phyloP scores from a whole-genome alignment of 2,113 vertebrate species.

The Agelaius tricolor region DNA sequence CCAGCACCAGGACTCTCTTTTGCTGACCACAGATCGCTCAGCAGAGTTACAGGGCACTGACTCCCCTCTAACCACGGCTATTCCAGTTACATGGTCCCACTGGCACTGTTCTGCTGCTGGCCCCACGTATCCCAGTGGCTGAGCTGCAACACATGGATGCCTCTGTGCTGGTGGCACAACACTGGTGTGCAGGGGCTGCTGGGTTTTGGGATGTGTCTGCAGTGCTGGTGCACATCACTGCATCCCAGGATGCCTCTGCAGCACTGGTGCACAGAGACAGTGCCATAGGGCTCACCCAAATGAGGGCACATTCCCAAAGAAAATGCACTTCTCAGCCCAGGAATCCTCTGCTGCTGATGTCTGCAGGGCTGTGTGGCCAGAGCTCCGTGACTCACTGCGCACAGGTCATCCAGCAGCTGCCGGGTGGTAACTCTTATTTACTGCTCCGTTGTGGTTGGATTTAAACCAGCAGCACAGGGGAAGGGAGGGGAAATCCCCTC shows the following conservation, averaged over 20 bases:
- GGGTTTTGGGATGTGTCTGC: background rate
- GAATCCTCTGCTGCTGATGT: background rate
- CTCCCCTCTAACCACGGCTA: background rate
- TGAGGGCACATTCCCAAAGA: background rate
- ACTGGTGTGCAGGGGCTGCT: background rate
- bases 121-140: rapidly evolving
- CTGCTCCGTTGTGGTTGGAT: conserved; percentile 33
- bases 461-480: background rate
- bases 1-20: background rate
- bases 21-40: background rate
- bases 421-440: background rate
- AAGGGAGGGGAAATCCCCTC: conserved; percentile 51
- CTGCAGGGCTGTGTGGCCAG: background rate
- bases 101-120: background rate
- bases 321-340: background rate
- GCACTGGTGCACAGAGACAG: background rate
- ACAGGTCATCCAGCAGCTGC: conserved; percentile 16
- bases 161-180: background rate
- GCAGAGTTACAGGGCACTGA: background rate
- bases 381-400: background rate
- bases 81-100: background rate
- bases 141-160: background rate
- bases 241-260: background rate
- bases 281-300: background rate
- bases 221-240: background rate